These are phyloP conservation scores for Melanotaenia trifasciata DNA, from an alignment of 2,797 vertebrate genomes.

Conservation along the genomic window DNA sequence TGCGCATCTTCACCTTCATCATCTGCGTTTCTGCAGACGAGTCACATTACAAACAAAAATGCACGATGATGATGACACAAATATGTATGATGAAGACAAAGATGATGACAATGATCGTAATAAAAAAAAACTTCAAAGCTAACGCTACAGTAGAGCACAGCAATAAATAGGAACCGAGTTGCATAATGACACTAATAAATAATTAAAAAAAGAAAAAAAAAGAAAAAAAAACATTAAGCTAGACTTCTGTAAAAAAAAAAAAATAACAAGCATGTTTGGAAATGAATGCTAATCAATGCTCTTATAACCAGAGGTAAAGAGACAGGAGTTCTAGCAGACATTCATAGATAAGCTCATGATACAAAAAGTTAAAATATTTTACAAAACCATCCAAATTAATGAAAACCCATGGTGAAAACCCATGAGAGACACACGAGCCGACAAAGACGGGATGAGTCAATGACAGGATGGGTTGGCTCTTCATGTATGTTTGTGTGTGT, in stretches of 20 bases:
- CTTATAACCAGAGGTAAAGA: constrained; percentile 75
- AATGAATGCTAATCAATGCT: constrained; percentile 48
- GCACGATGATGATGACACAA: constrained; percentile 31
- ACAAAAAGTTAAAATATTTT: constrained; percentile 55
- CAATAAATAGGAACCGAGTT: constrained; percentile 74
- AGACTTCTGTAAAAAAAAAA: constrained; percentile 41
- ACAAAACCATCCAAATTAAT: constrained; percentile 60
- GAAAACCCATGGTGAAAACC: constrained; percentile 43
- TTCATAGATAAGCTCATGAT: constrained; percentile 39
- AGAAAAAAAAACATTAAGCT: constrained; percentile 4
- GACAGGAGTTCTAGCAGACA: constrained; percentile 53
- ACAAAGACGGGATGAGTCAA: constrained; percentile 64
- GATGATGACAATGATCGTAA: constrained; percentile 54
- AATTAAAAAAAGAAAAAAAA: constrained; percentile 45
- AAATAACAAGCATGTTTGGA: neutral
- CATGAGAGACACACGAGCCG: constrained; percentile 50
- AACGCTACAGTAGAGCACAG: constrained; percentile 49
- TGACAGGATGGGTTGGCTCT: constrained; percentile 51
- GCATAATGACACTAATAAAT: constrained; percentile 71
- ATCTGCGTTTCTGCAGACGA: constrained; percentile 46
- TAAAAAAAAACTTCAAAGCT: constrained; percentile 20
- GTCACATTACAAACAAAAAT: constrained; percentile 35
- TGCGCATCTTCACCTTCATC: constrained; percentile 27
- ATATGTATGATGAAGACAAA: constrained; percentile 37
- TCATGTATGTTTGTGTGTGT: constrained; percentile 31